Conservation (phyloP, 2,113 vertebrate species). For the Castor canadensis region DNA sequence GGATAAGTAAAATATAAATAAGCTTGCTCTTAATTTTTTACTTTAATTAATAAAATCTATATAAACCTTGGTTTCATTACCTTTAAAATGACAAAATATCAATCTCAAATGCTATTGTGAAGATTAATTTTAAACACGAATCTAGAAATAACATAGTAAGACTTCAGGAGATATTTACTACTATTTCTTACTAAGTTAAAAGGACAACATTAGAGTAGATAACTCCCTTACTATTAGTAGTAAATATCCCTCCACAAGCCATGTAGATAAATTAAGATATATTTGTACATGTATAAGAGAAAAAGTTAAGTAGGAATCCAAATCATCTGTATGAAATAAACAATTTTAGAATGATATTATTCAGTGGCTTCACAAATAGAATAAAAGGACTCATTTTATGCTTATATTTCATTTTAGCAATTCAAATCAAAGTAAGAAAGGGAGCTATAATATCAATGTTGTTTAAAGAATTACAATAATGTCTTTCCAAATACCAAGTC, state of each 20-base stretch:
- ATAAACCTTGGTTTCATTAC: neutral
- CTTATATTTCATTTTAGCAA: neutral
- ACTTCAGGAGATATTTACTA: neutral
- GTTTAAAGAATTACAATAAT: neutral
- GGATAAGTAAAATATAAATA: slow-evolving; percentile 34
- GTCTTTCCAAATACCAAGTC: neutral
- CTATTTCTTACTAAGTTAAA: neutral
- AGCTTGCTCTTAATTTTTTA: neutral
- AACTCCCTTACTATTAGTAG: neutral
- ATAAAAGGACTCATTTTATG: neutral
- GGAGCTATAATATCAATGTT: neutral
- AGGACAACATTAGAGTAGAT: neutral
- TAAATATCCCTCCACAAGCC: neutral
- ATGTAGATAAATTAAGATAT: neutral
- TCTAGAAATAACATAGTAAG: slow-evolving; percentile 3
- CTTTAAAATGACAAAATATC: slow-evolving; percentile 18
- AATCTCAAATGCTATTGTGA: neutral
- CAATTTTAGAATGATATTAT: neutral
- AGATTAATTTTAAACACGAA: neutral
- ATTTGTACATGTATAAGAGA: neutral
- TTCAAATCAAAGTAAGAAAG: neutral
- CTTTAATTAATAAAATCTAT: neutral
- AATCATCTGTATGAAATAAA: neutral
- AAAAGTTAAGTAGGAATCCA: neutral
- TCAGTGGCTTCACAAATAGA: neutral